Percentiles rank a stretch among this genome's conserved stretches.
Evolutionary conservation across 1,140 invertebrate species (phyloP).

Genomic region (Agrilus planipennis): DNA sequence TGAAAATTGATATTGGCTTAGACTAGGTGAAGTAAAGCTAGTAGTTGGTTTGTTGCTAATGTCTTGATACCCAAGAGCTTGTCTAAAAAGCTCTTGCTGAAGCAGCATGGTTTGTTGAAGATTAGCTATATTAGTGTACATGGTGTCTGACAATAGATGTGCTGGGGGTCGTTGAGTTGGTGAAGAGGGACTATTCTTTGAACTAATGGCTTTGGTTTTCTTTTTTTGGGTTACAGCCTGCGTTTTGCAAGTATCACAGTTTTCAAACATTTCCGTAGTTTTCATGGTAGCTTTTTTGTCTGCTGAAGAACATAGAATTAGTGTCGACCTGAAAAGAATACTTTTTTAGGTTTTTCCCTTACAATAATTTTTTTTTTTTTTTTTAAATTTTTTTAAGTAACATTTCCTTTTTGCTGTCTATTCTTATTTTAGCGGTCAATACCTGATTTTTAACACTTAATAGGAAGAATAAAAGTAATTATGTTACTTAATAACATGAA

Average conservation of each 20-base stretch:
- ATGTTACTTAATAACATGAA: too few species aligned
- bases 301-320: slow-evolving; percentile 36
- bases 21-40: slow-evolving; percentile 42
- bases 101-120: slow-evolving; percentile 59
- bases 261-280: slow-evolving; percentile 17
- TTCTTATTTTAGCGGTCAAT: too few species aligned
- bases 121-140: slow-evolving; percentile 65
- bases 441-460: too few species aligned
- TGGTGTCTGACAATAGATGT: slow-evolving; percentile 39
- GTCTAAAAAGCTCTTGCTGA: slow-evolving; percentile 57
- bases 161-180: slow-evolving; percentile 20
- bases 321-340: slow-evolving; percentile 23
- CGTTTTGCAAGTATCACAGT: slow-evolving; percentile 19
- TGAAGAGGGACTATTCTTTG: slow-evolving; percentile 24
- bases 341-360: not conserved
- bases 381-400: not conserved
- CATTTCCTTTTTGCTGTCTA: too few species aligned
- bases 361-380: not conserved
- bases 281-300: slow-evolving; percentile 20
- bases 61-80: slow-evolving; percentile 35
- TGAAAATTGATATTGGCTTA: slow-evolving; percentile 49
- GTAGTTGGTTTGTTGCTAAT: slow-evolving; percentile 29
- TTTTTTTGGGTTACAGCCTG: slow-evolving; percentile 18
- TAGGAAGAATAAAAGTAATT: too few species aligned
- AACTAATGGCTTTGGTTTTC: slow-evolving; percentile 17